Conservation (phyloP, 2,113 vertebrate genomes). For the Todiramphus chloris region DNA sequence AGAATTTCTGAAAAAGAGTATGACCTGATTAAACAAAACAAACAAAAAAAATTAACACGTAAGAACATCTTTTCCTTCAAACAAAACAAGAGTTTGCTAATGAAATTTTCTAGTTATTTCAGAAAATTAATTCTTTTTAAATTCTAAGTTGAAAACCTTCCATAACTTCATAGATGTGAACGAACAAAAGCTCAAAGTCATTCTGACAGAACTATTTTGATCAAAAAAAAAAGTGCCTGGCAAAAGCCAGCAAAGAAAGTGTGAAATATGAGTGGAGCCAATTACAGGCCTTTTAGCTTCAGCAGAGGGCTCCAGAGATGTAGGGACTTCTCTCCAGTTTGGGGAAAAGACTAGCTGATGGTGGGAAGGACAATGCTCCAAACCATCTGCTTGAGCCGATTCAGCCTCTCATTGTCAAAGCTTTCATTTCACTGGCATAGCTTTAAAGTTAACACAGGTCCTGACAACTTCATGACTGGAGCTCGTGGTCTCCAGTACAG, state of each 20-base stretch:
- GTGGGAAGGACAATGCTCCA: background rate
- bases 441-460: background rate
- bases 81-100: background rate
- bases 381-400: background rate
- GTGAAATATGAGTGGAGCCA: background rate
- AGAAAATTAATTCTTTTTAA: background rate
- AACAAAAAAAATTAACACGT: background rate
- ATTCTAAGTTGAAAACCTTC: background rate
- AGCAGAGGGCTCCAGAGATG: background rate
- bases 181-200: background rate
- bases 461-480: background rate
- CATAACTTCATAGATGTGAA: background rate
- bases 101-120: background rate
- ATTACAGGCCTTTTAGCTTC: background rate
- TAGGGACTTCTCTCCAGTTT: background rate
- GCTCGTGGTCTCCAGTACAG: background rate
- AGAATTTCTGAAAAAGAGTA: background rate
- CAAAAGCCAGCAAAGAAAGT: background rate
- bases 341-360: background rate
- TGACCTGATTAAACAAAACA: background rate
- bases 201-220: background rate
- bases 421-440: background rate
- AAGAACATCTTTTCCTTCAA: background rate
- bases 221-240: background rate
- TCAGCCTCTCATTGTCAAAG: background rate